These are phyloP conservation scores for Lochmaea capreae DNA, from an alignment of 2,888 invertebrate species.

Conservation along the genomic window DNA sequence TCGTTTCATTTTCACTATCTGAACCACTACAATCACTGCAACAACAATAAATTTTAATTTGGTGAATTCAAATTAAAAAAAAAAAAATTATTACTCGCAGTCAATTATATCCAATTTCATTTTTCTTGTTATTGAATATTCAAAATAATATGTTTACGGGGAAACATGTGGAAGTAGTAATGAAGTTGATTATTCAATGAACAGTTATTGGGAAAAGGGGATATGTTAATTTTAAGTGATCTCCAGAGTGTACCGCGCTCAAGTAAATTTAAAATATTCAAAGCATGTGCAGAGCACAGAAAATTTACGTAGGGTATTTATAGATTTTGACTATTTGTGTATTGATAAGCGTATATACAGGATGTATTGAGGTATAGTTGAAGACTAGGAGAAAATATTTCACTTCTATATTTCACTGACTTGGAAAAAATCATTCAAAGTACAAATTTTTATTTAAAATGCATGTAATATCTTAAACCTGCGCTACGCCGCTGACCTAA, in stretches of 20 bases:
- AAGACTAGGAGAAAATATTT: no score
- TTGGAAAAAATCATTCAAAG: no score
- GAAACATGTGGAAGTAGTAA: constrained; percentile 1
- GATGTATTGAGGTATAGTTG: no score
- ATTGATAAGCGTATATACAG: no score
- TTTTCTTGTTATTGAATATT: constrained; percentile 6
- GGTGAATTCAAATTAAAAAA: background rate
- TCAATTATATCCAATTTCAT: constrained; percentile 49
- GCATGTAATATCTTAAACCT: no score
- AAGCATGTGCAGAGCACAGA: constrained; percentile 16
- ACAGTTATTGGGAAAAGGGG: constrained; percentile 28
- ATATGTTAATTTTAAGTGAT: constrained; percentile 47
- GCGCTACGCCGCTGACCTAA: background rate
- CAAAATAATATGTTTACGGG: constrained; percentile 2
- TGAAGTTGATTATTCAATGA: constrained; percentile 41
- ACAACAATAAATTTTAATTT: constrained; percentile 34
- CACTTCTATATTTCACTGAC: no score
- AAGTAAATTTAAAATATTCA: constrained; percentile 44
- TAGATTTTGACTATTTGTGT: background rate
- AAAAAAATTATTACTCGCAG: constrained; percentile 35
- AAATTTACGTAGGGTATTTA: background rate
- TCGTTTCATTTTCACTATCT: constrained; percentile 55
- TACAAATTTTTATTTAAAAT: no score
- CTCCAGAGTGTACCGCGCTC: constrained; percentile 41
- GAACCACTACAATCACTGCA: constrained; percentile 56